phyloP scores from a whole-genome alignment of 2,113 vertebrate genomes.

The Ranitomeya variabilis region DNA sequence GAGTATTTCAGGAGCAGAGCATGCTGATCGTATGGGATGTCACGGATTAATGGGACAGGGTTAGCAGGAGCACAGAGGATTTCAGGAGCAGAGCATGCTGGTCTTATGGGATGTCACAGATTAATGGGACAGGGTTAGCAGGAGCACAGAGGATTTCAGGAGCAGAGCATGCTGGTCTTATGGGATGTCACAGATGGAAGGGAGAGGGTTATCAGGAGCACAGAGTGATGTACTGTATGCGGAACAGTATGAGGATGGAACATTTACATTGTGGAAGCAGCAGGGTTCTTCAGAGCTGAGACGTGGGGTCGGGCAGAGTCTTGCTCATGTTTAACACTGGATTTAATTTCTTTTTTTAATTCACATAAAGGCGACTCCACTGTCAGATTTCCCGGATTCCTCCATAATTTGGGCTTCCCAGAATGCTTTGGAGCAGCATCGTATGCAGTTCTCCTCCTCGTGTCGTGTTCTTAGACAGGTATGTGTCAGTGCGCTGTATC shows the following conservation, averaged over 20 bases:
- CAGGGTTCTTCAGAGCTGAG: too few relatives aligned
- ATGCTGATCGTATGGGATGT: not conserved
- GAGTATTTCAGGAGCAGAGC: not conserved
- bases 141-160: too few relatives aligned
- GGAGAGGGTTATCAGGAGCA: too few relatives aligned
- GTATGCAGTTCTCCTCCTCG: conserved; percentile 61
- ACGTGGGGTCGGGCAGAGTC: too few relatives aligned
- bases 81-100: not conserved
- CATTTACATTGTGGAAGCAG: too few relatives aligned
- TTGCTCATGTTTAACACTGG: not conserved
- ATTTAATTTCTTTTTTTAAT: not conserved
- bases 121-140: too few relatives aligned
- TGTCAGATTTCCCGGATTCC: conserved; percentile 71
- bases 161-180: not conserved
- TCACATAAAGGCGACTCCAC: conserved; percentile 69
- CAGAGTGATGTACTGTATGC: too few relatives aligned
- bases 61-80: too few relatives aligned
- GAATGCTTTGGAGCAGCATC: conserved; percentile 73
- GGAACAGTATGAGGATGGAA: too few relatives aligned
- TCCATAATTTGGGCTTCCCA: conserved; percentile 68
- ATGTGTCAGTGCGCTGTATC: conserved; percentile 9
- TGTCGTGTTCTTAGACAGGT: conserved; percentile 79
- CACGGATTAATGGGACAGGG: too few relatives aligned
- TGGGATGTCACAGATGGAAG: too few relatives aligned
- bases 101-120: too few relatives aligned